phyloP scores from a whole-genome alignment of 1,140 invertebrate species.

The Drosophila nikananu region DNA sequence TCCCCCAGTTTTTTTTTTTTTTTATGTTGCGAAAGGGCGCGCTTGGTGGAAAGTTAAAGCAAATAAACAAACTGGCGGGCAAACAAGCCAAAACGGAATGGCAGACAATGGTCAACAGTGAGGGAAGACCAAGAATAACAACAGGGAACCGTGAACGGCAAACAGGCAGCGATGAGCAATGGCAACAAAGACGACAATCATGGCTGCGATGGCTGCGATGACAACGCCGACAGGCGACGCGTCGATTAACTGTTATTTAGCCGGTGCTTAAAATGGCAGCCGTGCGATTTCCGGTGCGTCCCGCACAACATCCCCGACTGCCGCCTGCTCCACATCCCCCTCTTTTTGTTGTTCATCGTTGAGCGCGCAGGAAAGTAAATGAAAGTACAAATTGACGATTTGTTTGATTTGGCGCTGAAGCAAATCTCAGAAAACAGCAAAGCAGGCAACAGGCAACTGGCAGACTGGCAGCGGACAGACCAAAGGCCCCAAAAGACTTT shows the following conservation, averaged over 20 bases:
- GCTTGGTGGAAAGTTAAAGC: slow-evolving; percentile 49
- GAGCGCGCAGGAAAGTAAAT: slow-evolving; percentile 71
- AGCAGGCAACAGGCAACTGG: slow-evolving; percentile 16
- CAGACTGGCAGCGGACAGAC: slow-evolving; percentile 3
- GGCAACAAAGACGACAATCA: slow-evolving; percentile 44
- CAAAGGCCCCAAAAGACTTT: slow-evolving; percentile 55
- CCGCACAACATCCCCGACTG: background rate
- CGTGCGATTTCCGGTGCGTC: slow-evolving; percentile 66
- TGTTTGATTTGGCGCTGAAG: slow-evolving; percentile 76
- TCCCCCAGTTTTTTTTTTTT: slow-evolving; percentile 10
- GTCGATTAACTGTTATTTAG: slow-evolving; percentile 82
- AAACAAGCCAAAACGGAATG: slow-evolving; percentile 41
- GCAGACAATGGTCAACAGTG: slow-evolving; percentile 63
- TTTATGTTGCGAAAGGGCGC: slow-evolving; percentile 51
- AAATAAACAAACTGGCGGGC: slow-evolving; percentile 63
- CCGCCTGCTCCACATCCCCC: background rate
- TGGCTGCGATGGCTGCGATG: slow-evolving; percentile 45
- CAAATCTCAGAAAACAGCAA: slow-evolving; percentile 54
- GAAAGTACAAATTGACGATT: slow-evolving; percentile 82
- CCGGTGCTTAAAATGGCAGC: slow-evolving; percentile 78
- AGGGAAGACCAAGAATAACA: slow-evolving; percentile 40
- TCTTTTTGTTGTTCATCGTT: slow-evolving; percentile 55
- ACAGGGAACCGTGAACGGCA: slow-evolving; percentile 20
- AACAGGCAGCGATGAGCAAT: slow-evolving; percentile 21
- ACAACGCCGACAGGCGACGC: slow-evolving; percentile 64